Conservation (phyloP, 2,888 invertebrate species). For the Boloria euphrosyne region DNA sequence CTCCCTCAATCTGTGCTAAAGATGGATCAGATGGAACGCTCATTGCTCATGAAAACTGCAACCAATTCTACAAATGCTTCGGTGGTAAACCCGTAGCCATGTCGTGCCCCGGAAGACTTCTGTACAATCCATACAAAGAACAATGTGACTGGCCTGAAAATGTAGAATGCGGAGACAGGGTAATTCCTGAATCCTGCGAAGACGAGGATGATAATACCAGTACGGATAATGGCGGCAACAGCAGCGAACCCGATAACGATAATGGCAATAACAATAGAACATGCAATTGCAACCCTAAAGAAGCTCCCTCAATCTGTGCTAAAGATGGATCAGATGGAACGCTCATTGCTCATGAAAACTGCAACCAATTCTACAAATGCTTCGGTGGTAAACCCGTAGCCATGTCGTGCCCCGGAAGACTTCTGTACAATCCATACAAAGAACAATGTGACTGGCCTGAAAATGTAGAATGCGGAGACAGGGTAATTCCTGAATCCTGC, state of each 20-base stretch:
- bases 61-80: conserved; percentile 47
- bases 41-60: conserved; percentile 51
- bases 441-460: conserved; percentile 45
- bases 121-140: conserved; percentile 27
- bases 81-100: conserved; percentile 39
- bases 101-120: conserved; percentile 39
- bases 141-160: conserved; percentile 46
- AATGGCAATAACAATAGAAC: too few relatives aligned
- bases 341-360: conserved; percentile 50
- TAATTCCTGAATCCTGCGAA: conserved; percentile 31
- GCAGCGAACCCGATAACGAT: conserved; percentile 10
- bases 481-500: conserved; percentile 31
- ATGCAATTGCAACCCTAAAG: conserved; percentile 42
- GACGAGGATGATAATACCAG: conserved; percentile 21
- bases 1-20: conserved; percentile 45
- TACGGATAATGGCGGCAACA: conserved; percentile 13
- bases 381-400: conserved; percentile 38
- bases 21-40: conserved; percentile 46
- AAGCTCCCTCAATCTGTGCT: conserved; percentile 47
- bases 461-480: conserved; percentile 44
- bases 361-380: conserved; percentile 49
- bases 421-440: conserved; percentile 19
- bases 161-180: conserved; percentile 43
- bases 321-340: conserved; percentile 45
- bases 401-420: conserved; percentile 39